Conservation (phyloP, 2,797 vertebrate genomes). For the Rhabdomys pumilio region DNA sequence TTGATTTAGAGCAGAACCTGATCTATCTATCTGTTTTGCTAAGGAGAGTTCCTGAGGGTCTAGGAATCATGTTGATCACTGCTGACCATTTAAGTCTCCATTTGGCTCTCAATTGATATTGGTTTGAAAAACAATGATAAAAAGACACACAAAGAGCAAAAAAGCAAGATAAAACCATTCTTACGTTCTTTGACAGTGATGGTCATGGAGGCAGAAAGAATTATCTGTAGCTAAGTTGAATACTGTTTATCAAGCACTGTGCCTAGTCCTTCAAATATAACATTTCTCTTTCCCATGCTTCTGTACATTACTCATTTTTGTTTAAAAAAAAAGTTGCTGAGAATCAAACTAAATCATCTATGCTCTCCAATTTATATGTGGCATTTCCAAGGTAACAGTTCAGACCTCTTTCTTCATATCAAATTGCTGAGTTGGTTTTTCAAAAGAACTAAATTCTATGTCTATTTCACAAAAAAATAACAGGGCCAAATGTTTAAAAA, state of each 20-base stretch:
- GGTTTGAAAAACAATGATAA: slow-evolving; percentile 50
- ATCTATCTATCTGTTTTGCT: neutral
- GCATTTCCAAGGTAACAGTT: slow-evolving; percentile 48
- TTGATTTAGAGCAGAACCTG: neutral
- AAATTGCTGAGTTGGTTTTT: neutral
- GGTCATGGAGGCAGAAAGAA: neutral
- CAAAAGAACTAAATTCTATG: slow-evolving; percentile 27
- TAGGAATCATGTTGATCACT: neutral
- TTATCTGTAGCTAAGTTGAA: neutral
- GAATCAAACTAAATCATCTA: neutral
- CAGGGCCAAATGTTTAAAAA: slow-evolving; percentile 13
- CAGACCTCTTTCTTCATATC: neutral
- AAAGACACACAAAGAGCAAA: neutral
- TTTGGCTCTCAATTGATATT: neutral
- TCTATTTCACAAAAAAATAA: slow-evolving; percentile 43
- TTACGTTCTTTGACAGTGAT: neutral
- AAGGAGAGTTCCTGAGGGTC: neutral
- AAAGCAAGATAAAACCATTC: neutral
- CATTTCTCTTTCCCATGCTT: neutral
- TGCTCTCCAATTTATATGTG: neutral
- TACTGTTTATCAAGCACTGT: neutral
- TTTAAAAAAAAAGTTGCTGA: neutral
- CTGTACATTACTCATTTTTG: neutral
- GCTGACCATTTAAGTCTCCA: neutral
- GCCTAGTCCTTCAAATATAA: neutral